Conservation (phyloP, 2,113 vertebrate species). For the Myanophis thanlyinensis region DNA sequence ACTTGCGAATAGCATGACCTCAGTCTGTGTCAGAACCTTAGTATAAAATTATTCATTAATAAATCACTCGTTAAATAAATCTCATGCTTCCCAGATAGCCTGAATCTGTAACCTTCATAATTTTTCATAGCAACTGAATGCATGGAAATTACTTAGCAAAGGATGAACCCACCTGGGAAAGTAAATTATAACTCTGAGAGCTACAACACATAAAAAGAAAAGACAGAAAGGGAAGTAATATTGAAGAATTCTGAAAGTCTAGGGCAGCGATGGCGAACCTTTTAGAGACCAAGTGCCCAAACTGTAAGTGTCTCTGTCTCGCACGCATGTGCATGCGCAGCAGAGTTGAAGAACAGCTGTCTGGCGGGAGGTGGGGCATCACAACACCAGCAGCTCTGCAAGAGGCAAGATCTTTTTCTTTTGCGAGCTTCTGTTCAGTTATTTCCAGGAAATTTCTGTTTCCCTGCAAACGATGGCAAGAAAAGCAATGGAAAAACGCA, state of each 20-base stretch:
- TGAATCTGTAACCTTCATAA: conserved; percentile 46
- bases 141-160: conserved; percentile 32
- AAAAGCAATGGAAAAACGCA: too few relatives aligned
- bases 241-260: background rate
- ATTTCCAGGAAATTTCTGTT: too few relatives aligned
- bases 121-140: conserved; percentile 49
- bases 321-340: too few relatives aligned
- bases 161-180: conserved; percentile 8
- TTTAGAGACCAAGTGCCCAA: too few relatives aligned
- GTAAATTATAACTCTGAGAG: background rate
- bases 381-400: too few relatives aligned
- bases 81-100: conserved; percentile 43
- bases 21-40: conserved; percentile 28
- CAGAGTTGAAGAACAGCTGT: too few relatives aligned
- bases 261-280: too few relatives aligned
- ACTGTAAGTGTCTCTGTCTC: too few relatives aligned
- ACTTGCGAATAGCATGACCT: conserved; percentile 46
- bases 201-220: background rate
- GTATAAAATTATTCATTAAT: conserved; percentile 61
- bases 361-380: too few relatives aligned
- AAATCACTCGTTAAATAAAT: conserved; percentile 68
- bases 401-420: too few relatives aligned
- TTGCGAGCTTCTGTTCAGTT: too few relatives aligned
- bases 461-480: too few relatives aligned
- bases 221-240: background rate